Percentiles rank a stretch among this genome's conserved stretches.
phyloP scores from a whole-genome alignment of 1,140 invertebrate species.

The Bombus soroeensis region DNA sequence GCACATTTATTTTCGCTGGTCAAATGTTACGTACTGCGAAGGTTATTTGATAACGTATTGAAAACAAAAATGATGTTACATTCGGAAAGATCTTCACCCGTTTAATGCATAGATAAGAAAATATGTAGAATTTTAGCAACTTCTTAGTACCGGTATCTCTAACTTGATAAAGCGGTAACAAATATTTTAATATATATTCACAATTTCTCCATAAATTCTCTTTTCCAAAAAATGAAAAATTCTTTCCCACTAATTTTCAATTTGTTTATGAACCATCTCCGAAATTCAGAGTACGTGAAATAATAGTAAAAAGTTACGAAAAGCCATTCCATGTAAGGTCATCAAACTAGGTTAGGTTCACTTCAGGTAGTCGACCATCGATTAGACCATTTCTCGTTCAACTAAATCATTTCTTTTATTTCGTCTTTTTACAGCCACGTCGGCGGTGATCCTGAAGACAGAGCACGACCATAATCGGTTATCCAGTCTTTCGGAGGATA shows the following conservation, averaged over 20 bases:
- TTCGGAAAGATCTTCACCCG: neutral
- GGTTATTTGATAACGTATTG: neutral
- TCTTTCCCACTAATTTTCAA: no score
- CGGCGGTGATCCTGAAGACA: conserved; percentile 75
- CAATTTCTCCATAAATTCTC: neutral
- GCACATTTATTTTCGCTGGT: neutral
- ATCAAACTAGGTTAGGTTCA: neutral
- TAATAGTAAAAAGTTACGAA: no score
- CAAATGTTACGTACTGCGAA: neutral
- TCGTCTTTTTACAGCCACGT: conserved; percentile 70
- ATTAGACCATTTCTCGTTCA: neutral
- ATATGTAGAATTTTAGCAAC: neutral
- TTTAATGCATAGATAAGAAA: no score
- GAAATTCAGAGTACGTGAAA: neutral
- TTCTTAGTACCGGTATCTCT: no score
- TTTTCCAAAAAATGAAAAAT: no score
- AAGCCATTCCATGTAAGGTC: neutral
- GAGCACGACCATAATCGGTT: conserved; percentile 74
- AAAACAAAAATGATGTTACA: neutral
- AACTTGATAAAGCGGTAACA: neutral
- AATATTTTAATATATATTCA: neutral
- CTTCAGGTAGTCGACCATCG: neutral
- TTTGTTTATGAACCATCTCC: no score
- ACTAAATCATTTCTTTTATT: neutral
- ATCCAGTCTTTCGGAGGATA: conserved; percentile 74